Percentiles rank a stretch among this genome's conserved stretches.
Conservation (phyloP, 64 coral and sea anemone genomes). For the Porites lutea region DNA sequence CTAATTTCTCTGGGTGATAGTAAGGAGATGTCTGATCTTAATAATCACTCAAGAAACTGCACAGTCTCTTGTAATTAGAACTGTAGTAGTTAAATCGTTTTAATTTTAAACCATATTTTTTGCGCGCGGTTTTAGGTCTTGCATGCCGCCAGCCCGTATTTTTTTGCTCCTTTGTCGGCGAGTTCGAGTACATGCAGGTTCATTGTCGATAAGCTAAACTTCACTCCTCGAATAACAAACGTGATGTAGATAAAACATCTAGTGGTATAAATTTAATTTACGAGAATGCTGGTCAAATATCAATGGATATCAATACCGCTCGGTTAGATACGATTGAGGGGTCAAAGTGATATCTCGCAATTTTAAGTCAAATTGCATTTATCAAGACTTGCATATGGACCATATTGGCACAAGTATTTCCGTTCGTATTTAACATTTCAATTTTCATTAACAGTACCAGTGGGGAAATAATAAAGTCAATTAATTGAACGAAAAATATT, state of each 20-base stretch:
- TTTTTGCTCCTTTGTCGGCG: slow-evolving; percentile 12
- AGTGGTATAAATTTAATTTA: slow-evolving; percentile 46
- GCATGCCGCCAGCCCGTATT: background rate
- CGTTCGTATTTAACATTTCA: background rate
- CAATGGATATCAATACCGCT: slow-evolving; percentile 20
- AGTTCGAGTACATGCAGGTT: background rate
- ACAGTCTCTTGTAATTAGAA: background rate
- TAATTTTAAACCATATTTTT: background rate
- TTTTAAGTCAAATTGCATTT: slow-evolving; percentile 32
- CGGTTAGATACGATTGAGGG: background rate
- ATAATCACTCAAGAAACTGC: background rate
- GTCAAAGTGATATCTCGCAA: slow-evolving; percentile 37
- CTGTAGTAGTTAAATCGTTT: background rate
- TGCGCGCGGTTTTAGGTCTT: background rate
- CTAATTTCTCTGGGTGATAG: background rate
- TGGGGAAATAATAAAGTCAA: background rate
- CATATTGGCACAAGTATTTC: slow-evolving; percentile 26
- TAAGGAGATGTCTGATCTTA: background rate
- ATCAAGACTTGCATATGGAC: slow-evolving; percentile 24
- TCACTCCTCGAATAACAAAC: slow-evolving; percentile 14
- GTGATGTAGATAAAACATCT: slow-evolving; percentile 33
- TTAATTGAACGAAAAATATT: background rate
- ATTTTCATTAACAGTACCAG: background rate
- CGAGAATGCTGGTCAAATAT: slow-evolving; percentile 19
- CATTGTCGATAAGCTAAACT: background rate